Base-by-base conservation (phyloP, 2,888 invertebrate genomes). In the Lepidochitona cinerea region DNA sequence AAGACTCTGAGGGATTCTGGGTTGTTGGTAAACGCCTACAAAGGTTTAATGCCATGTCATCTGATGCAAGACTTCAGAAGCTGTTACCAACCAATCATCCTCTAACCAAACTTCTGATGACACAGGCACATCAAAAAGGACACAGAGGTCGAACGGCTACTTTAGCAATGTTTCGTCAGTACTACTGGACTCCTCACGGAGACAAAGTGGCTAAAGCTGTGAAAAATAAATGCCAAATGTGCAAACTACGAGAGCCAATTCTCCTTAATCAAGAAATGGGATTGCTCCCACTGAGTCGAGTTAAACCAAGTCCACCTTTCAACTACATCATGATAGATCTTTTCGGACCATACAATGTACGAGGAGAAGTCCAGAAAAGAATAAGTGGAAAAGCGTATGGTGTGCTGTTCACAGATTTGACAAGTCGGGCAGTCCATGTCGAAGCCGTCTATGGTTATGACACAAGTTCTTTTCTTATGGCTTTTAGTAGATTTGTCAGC, bases 321-420 rank as follows among this genome's bases (percentile, higher is more conserved):
- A 41, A 41, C 41, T 18, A 41, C 18, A 12, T 41, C 41, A 41
- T 67, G 23, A 36, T n/a, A n/a, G n/a, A n/a, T n/a, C n/a, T n/a
- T n/a, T n/a, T n/a, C n/a, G n/a, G n/a, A 52, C 69, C 69, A 4
- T 69, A 53, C 18, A 12, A 7, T 12, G 53, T 69, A 6, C n/a
- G 53, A n/a, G 69, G 69, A n/a, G 53, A 69, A 26, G 53, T 69
- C 26, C 53, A 69, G 26, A 69, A 69, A 35, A 14, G 69, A 4
- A 69, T 52, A n/a, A 52, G 14, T 69, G 69, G 69, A 6, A 69
- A 69, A 53, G 69, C 52, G 9, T 69, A 52, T 41, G 69, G 69
- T 7, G 53, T 53, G 5, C 32, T 69, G 4, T 69, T 69, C 32
- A n/a, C n/a, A n/a, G n/a, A n/a, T n/a, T n/a, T n/a, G n/a, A n/a